These are phyloP conservation scores for Anoplopoma fimbria DNA, from an alignment of 2,113 vertebrate genomes.

Conservation along the genomic window DNA sequence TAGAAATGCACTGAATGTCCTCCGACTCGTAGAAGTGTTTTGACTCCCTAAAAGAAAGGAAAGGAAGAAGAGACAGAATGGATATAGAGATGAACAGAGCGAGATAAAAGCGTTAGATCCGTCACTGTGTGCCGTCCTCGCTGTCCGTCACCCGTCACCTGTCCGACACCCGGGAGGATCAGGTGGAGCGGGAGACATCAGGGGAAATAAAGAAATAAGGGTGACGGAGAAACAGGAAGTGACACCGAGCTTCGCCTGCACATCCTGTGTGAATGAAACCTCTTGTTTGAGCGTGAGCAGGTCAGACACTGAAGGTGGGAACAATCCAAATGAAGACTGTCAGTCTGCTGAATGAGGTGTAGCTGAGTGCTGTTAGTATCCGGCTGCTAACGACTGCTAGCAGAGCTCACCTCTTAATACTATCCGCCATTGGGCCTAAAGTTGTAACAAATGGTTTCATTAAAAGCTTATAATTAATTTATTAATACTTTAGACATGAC, in stretches of 20 bases:
- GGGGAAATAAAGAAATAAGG: conserved; percentile 26
- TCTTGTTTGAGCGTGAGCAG: conserved; percentile 28
- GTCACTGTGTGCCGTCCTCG: conserved; percentile 20
- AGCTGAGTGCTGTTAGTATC: conserved; percentile 3
- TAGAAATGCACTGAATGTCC: not conserved
- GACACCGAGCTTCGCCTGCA: conserved; percentile 39
- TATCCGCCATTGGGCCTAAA: not conserved
- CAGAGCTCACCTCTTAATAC: not conserved
- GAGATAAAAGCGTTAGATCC: not conserved
- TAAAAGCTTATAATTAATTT: not conserved
- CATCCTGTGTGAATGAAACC: conserved; percentile 33
- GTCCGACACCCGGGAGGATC: conserved; percentile 53
- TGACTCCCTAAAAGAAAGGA: not conserved
- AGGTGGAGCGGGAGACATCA: conserved; percentile 43
- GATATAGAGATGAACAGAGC: conserved; percentile 51
- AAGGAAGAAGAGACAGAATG: not conserved
- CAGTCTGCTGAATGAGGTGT: conserved; percentile 12
- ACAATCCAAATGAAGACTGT: conserved; percentile 8
- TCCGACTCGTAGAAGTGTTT: not conserved
- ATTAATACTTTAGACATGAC: not conserved
- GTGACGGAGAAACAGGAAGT: conserved; percentile 51
- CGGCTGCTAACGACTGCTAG: not conserved
- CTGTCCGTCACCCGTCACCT: conserved; percentile 61
- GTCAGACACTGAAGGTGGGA: conserved; percentile 15
- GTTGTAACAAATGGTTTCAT: not conserved